These are phyloP conservation scores for Bos taurus DNA, from an alignment of 2,113 vertebrate genomes.

Conservation along the genomic window ARS-UCD2.0 NC_037328.1:125331001-125331500, in stretches of 20 bases:
- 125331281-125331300: neutral
- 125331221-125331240: slow-evolving; percentile 27
- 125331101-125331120: neutral
- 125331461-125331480: neutral
- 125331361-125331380: no score
- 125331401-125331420: neutral
- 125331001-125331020: neutral
- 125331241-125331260: neutral
- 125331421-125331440: neutral
- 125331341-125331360: neutral
- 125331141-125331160: neutral
- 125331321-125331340: slow-evolving; percentile 36
- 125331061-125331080: neutral
- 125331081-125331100: neutral
- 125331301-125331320: neutral
- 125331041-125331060: slow-evolving; percentile 20
- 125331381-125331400: neutral
- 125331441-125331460: slow-evolving; percentile 16
- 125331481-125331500: neutral
- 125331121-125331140: neutral
- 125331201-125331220: slow-evolving; percentile 21
- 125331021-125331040: neutral
- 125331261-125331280: neutral
- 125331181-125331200: slow-evolving; percentile 39
- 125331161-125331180: neutral